Evolutionary conservation across 2,113 vertebrate species (phyloP).

Genomic region (rat (Rattus norvegicus)): GRCr8 NC_086028.1:49569001-49569500

Average conservation of each 20-base stretch:
- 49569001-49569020: neutral
- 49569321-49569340: neutral
- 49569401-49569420: neutral
- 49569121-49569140: neutral
- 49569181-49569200: neutral
- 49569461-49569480: neutral
- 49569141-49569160: neutral
- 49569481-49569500: neutral
- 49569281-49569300: neutral
- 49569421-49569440: neutral
- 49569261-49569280: neutral
- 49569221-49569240: neutral
- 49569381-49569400: neutral
- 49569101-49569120: neutral
- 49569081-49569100: neutral
- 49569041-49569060: neutral
- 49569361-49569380: neutral
- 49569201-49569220: neutral
- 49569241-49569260: neutral
- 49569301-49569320: neutral
- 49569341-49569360: neutral
- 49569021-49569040: neutral
- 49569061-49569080: neutral
- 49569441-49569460: neutral
- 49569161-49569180: neutral